Conservation (phyloP, 1,140 invertebrate genomes). For the Heliothis subflexa region DNA sequence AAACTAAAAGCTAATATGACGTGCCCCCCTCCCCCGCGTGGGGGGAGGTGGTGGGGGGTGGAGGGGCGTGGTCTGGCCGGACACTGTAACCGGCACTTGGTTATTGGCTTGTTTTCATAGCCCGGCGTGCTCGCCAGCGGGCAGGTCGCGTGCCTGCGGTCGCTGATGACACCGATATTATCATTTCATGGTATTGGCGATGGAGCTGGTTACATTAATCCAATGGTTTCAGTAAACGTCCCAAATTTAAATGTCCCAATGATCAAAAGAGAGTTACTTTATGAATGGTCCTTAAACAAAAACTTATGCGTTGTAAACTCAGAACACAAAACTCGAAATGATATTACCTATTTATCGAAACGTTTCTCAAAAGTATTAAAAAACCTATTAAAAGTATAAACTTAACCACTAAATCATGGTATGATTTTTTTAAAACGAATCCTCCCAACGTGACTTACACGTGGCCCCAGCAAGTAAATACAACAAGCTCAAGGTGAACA, state of each 20-base stretch:
- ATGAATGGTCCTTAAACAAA: too few species aligned
- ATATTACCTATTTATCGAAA: too few species aligned
- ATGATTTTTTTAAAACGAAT: too few species aligned
- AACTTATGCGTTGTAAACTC: too few species aligned
- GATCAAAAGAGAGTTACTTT: too few species aligned
- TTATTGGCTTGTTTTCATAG: constrained; percentile 34
- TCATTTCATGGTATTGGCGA: not conserved
- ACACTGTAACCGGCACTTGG: constrained; percentile 40
- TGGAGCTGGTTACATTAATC: not conserved
- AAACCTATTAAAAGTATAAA: too few species aligned
- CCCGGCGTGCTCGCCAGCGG: not conserved
- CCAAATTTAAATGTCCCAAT: too few species aligned
- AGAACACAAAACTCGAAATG: too few species aligned
- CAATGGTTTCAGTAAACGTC: not conserved
- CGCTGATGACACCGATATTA: not conserved
- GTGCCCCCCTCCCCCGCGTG: not conserved
- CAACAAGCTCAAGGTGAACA: not conserved
- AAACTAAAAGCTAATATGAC: constrained; percentile 17
- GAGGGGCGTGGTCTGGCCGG: constrained; percentile 41
- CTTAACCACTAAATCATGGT: too few species aligned
- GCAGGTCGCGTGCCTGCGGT: not conserved
- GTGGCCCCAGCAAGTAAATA: not conserved
- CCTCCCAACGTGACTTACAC: too few species aligned
- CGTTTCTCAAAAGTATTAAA: too few species aligned
- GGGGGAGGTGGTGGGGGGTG: not conserved